Percentiles rank a stretch among this genome's conserved stretches.
Conservation (phyloP, 2,113 vertebrate genomes). For the Cyprinodon brontotheroides region DNA sequence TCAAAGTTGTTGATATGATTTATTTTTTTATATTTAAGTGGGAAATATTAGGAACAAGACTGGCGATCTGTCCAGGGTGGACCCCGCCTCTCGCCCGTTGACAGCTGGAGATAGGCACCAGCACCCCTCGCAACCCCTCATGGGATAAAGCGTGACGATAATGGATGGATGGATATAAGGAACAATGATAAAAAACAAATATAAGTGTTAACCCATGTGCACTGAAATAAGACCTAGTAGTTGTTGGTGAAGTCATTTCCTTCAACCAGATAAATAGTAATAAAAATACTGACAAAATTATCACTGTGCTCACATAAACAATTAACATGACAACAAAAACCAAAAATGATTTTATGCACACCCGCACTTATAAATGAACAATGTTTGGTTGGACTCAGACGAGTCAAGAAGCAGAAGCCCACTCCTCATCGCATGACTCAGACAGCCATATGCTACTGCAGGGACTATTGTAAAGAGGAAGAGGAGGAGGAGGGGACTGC, state of each 20-base stretch:
- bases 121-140: too few species aligned
- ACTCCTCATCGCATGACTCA: constrained; percentile 66
- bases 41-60: too few species aligned
- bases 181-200: too few species aligned
- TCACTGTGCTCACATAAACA: constrained; percentile 21
- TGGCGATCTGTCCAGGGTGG: too few species aligned
- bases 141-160: too few species aligned
- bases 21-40: too few species aligned
- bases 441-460: constrained; percentile 63
- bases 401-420: constrained; percentile 42
- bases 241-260: neutral
- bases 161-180: too few species aligned
- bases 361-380: constrained; percentile 7
- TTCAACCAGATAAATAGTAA: neutral
- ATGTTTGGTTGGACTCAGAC: constrained; percentile 42
- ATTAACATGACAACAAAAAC: constrained; percentile 15
- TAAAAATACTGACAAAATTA: neutral
- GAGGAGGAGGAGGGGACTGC: constrained; percentile 41
- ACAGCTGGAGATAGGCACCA: too few species aligned
- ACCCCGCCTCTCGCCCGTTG: too few species aligned
- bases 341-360: constrained; percentile 9
- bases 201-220: neutral
- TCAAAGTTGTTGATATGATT: too few species aligned
- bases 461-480: constrained; percentile 60
- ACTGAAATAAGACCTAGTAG: neutral